Evolutionary conservation across 37 sponge, comb jelly and placozoan species (phyloP), one percentile per base, ranked within the genome.

Genomic region (Mnemiopsis leidyi): DNA sequence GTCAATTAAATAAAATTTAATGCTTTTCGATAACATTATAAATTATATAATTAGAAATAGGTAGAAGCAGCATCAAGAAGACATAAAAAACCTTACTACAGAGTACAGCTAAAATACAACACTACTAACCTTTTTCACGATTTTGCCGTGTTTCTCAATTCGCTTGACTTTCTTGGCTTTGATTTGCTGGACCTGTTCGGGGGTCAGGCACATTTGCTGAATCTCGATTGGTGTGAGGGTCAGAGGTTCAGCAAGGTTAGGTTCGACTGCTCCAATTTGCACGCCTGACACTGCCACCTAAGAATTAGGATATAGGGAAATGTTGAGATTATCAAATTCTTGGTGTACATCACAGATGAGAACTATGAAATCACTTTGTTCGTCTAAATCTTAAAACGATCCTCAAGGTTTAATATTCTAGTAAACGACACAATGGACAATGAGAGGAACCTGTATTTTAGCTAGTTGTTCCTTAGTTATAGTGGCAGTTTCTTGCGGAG

Each of bases 381-480:
- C n/a, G n/a, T n/a, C n/a, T n/a, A n/a, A n/a, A n/a, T n/a, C n/a
- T n/a, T n/a, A n/a, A n/a, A n/a, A n/a, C n/a, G n/a, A n/a, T n/a
- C n/a, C n/a, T n/a, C n/a, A n/a, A n/a, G n/a, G n/a, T n/a, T n/a
- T n/a, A n/a, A n/a, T n/a, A n/a, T n/a, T n/a, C n/a, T n/a, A n/a
- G n/a, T n/a, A n/a, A n/a, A n/a, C n/a, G n/a, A n/a, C n/a, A n/a
- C n/a, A n/a, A n/a, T n/a, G n/a, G n/a, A n/a, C n/a, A n/a, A n/a
- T n/a, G n/a, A n/a, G n/a, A n/a, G n/a, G 1, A 36, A 85, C 90
- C 90, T 85, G 90, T 1, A 85, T 85, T 39, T 85, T 85, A n/a
- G 90, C 90, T 3, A 85, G 61, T 29, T 85, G 90, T 29, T 85
- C 90, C 25, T 38, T 85, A 0, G 90, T 85, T 28, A 85, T 85